phyloP scores from a whole-genome alignment of 2,797 vertebrate genomes.

The Rhinatrema bivittatum region DNA sequence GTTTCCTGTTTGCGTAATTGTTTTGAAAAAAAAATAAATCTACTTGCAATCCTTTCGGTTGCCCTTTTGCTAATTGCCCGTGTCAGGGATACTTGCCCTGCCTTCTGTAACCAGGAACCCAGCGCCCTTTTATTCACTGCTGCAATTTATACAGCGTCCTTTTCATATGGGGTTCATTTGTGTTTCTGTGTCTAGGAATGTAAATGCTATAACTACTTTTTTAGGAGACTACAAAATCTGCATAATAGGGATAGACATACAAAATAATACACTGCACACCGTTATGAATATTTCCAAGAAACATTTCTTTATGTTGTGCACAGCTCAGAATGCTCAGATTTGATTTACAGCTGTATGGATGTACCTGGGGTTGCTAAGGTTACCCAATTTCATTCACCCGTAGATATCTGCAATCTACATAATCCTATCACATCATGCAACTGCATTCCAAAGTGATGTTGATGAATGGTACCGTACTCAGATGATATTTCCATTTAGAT shows the following conservation, averaged over 20 bases:
- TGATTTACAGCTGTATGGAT: conserved; percentile 60
- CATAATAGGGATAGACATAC: conserved; percentile 46
- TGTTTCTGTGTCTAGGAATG: conserved; percentile 9
- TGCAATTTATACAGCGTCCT: no score
- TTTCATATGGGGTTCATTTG: conserved; percentile 18
- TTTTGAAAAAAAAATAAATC: conserved; percentile 30
- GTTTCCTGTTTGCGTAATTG: conserved; percentile 19
- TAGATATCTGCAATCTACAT: conserved; percentile 92
- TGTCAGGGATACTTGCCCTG: conserved; percentile 15
- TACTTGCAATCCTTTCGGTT: neutral
- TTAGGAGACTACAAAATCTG: conserved; percentile 34
- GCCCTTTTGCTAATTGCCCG: conserved; percentile 19
- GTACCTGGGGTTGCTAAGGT: conserved; percentile 95
- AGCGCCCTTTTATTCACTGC: conserved; percentile 1
- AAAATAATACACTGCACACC: conserved; percentile 50
- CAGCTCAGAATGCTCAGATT: conserved; percentile 45
- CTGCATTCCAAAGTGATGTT: conserved; percentile 76
- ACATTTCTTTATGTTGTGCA: conserved; percentile 55
- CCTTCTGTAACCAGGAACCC: neutral
- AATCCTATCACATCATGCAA: conserved; percentile 93
- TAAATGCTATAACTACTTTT: conserved; percentile 30
- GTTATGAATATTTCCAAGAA: conserved; percentile 58
- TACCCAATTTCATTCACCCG: conserved; percentile 91
- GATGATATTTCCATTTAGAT: conserved; percentile 94
- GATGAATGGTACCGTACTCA: conserved; percentile 89